Evolutionary conservation across 2,888 invertebrate genomes (phyloP), one percentile per base, ranked within the genome.

Genomic region (Hypselothyrea guttata): DNA sequence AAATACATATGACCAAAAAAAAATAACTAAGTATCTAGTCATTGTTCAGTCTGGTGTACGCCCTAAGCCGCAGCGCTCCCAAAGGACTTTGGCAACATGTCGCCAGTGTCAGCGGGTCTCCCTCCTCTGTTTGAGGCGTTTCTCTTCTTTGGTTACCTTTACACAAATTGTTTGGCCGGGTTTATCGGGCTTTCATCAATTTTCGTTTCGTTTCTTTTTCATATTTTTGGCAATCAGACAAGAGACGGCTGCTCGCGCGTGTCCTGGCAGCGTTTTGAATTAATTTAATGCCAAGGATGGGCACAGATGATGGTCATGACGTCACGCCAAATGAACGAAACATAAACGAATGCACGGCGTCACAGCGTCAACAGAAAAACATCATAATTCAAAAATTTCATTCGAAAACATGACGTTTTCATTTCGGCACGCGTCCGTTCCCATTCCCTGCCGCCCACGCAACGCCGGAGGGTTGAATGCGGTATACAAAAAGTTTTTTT

Each of bases 321-420:
- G 68, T 62, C 57, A 60, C 49, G 22, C 7, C 47, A 11, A 16
- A 9, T 16, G 7, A 16, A n/a, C 16, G n/a, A 18, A 38, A 16
- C n/a, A n/a, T 5, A 5, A 5, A 22, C 22, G 22, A 11, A 4
- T 11, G 28, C 31, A 48, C 42, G 70, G 75, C 75, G 61, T 52
- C 54, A 52, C 69, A 51, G 65, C 65, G 75, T 56, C 67, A 68
- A 71, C 68, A 72, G 59, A 22, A 54, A 72, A 75, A 81, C 77
- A 83, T 74, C 82, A 83, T 86, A 85, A 86, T 86, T 85, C 86
- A 83, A 84, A 86, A 86, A 79, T 79, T 77, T 77, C 71, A 79
- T 83, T 82, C 79, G 65, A 79, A 77, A 81, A 79, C 83, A 81
- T 81, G 81, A 81, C 81, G 69, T 77, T 81, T 83, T 79, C 83